Conservation (phyloP, 2,113 vertebrate genomes). For the Regulus satrapa region DNA sequence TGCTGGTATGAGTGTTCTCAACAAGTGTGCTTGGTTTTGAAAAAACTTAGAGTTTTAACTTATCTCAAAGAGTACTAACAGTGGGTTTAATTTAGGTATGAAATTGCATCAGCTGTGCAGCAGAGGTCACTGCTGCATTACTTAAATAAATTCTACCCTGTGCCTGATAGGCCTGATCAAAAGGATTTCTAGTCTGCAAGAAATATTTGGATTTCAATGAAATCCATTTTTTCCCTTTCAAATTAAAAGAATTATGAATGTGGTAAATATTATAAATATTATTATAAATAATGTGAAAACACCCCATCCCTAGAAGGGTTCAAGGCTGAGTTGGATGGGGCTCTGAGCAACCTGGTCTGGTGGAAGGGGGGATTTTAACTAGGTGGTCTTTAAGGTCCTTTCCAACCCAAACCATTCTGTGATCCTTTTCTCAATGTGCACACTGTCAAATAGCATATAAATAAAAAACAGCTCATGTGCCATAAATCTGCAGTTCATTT, state of each 20-base stretch:
- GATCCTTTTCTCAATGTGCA: neutral
- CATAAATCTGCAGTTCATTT: neutral
- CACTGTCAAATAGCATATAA: neutral
- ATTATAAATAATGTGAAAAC: neutral
- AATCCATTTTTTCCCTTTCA: neutral
- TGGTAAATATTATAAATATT: neutral
- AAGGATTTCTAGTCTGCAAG: neutral
- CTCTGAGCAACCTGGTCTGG: neutral
- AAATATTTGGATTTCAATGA: neutral
- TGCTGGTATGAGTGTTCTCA: too few species aligned
- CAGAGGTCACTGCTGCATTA: neutral
- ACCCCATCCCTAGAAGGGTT: neutral
- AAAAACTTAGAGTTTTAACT: neutral
- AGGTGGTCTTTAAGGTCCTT: neutral
- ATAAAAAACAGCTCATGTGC: neutral
- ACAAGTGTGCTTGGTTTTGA: neutral
- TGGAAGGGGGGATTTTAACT: neutral
- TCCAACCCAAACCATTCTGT: neutral
- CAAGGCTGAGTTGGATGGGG: neutral
- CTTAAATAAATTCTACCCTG: neutral
- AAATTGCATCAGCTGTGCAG: neutral
- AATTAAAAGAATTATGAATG: neutral
- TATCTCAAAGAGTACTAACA: neutral
- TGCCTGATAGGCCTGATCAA: neutral
- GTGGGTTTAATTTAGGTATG: neutral